Conservation (phyloP, 2,797 vertebrate genomes). For the Anguilla anguilla region DNA sequence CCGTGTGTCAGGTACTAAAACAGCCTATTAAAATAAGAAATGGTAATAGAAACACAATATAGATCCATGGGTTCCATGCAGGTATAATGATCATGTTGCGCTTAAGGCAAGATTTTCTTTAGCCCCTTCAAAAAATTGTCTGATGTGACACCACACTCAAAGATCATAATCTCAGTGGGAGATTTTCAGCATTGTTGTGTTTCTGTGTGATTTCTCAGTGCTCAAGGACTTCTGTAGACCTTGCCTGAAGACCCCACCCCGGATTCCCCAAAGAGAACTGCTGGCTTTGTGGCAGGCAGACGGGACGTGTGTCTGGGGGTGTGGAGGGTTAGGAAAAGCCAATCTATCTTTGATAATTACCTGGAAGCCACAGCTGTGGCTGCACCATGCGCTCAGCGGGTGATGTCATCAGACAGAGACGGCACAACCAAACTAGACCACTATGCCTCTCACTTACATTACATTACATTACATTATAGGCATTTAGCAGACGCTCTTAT, state of each 20-base stretch:
- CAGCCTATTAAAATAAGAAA: neutral
- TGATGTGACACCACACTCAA: neutral
- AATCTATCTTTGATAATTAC: constrained; percentile 24
- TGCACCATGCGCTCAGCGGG: constrained; percentile 11
- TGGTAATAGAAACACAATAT: neutral
- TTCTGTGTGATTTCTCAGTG: neutral
- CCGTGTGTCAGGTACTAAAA: neutral
- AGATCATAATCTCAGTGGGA: neutral
- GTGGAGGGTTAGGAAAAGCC: neutral
- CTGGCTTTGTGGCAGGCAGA: constrained; percentile 2
- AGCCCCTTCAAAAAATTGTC: neutral
- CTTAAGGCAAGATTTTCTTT: neutral
- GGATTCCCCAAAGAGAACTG: neutral
- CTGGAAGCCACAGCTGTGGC: constrained; percentile 8
- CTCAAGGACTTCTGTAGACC: neutral
- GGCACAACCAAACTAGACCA: neutral
- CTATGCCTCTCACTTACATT: neutral
- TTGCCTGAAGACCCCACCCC: neutral
- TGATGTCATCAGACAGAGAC: neutral
- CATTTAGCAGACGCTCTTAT: no score
- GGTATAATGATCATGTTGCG: neutral
- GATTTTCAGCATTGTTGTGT: neutral
- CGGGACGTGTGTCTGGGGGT: neutral
- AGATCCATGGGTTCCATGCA: neutral
- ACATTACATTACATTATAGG: no score